Percentiles rank a stretch among this genome's conserved stretches.
Conservation (phyloP, 2,113 vertebrate species). For the Rallus limicola region DNA sequence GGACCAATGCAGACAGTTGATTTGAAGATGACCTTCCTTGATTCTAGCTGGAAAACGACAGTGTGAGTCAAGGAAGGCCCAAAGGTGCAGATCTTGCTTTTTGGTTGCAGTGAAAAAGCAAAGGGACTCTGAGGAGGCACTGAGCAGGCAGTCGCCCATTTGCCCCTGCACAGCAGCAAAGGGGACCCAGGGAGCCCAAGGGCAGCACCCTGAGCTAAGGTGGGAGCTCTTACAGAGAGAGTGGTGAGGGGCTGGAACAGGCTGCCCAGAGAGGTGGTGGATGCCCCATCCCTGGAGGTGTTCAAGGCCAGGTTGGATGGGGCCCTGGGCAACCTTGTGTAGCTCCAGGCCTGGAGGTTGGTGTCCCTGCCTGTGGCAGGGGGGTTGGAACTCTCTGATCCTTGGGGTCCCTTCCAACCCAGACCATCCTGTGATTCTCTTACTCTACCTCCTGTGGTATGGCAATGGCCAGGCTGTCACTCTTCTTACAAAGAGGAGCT, state of each 20-base stretch:
- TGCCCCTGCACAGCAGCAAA: background rate
- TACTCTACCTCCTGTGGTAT: fast-evolving
- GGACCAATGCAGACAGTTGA: background rate
- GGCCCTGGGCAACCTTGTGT: no score
- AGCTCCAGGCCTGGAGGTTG: no score
- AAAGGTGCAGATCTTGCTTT: background rate
- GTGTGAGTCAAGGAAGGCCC: background rate
- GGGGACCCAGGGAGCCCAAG: background rate
- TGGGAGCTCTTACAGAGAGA: background rate
- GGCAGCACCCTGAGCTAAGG: background rate
- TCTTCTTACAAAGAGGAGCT: background rate
- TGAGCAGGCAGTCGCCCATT: background rate
- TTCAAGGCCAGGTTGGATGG: no score
- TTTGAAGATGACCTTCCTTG: background rate
- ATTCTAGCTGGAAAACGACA: background rate
- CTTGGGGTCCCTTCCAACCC: no score
- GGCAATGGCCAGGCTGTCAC: background rate
- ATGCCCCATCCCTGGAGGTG: no score
- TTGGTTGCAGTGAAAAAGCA: background rate
- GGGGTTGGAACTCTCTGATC: no score
- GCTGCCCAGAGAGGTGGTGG: no score
- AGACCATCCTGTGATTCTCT: background rate
- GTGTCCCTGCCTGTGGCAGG: no score
- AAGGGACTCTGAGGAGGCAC: background rate
- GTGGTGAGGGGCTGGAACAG: no score